Base-by-base conservation (phyloP, 2,797 vertebrate species). In the Neostethus bicornis region DNA sequence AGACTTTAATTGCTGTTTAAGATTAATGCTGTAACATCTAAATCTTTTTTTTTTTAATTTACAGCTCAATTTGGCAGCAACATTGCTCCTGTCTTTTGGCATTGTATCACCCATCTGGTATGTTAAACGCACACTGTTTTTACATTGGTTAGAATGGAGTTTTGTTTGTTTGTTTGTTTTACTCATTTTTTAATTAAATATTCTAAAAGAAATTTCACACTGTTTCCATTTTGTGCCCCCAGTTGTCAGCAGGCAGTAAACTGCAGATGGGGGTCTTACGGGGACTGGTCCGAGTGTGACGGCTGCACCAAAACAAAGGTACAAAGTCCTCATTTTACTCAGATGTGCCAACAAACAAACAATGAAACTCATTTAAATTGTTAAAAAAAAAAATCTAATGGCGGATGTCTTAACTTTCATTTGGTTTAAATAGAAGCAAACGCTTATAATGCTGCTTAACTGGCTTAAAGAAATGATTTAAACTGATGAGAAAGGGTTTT, bases 271-370 rank as follows among this genome's bases (percentile, higher is more conserved):
- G 90, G 82, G 19, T 35, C 88, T 7, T 96, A 90, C 51, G 91
- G 91, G 38, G 85, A 87, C 7, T 99, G 96, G 97, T 95, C 95
- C 0, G 94, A 94, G 61, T 98, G 96, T 58, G 93, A 93, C 3
- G 93, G 94, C 56, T 98, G 96, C 76, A 92, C 91, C 23, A 91
- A 87, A 11, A 94, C 90, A 4, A 94, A 94, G 95, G 96, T 97
- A 89, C n/a, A n/a, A n/a, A n/a, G n/a, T n/a, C n/a, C n/a, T n/a
- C n/a, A n/a, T n/a, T n/a, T 19, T 17, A 38, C 32, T 4, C 8
- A 11, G 9, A n/a, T n/a, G n/a, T n/a, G n/a, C 24, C 7, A 25
- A 7, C 24, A 25, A 25, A 25, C 24, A 25, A 25, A 25, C 24
- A 25, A 25, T 24, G n/a, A n/a, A n/a, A n/a, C n/a, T n/a, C n/a